Evolutionary conservation across 2,888 invertebrate species (phyloP), one percentile per base, ranked within the genome.

Genomic region (Caenorhabditis virilis): DNA sequence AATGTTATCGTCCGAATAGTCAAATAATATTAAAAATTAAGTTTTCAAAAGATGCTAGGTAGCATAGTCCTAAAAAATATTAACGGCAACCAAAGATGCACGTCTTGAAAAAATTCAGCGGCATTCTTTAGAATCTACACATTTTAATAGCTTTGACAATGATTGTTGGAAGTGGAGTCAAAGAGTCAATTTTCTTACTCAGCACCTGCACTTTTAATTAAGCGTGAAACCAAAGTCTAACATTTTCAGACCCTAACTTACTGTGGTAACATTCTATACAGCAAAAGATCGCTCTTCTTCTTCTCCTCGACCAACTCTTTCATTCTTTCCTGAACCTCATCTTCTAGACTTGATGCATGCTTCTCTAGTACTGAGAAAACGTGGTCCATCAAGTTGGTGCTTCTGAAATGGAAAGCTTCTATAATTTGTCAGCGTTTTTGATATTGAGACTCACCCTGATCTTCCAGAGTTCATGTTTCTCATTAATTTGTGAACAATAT

Each of bases 351-450:
- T 9, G 60, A 66, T 9, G 78, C 78, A 38, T 78, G 70, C 38
- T 74, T 64, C 48, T 80, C 80, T 33, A 80, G 59, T 47, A 79
- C 74, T 18, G 66, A 65, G 68, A 80, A 80, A 18, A 80, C 79
- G 54, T 80, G 79, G 57, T 80, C 80, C 80, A 80, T 81, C 22
- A 80, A 66, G 57, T 79, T 80, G 22, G 76, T 68, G 30, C 59
- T 74, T 64, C 77, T 78, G 50, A 42, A 42, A 42, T 15, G 22
- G 3, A 13, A 9, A 23, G 7, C 9, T 9, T 22, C 2, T 18
- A 27, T 2, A 45, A 7, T 4, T 18, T 4, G 25, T 43, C 3
- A 2, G 23, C 43, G 13, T 30, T 5, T 27, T 9, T 6, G 2
- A 9, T 13, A 25, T n/a, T n/a, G 27, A 27, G 48, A 38, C 52